phyloP scores from a whole-genome alignment of 2,888 invertebrate species.

The Chloromyia formosa region DNA sequence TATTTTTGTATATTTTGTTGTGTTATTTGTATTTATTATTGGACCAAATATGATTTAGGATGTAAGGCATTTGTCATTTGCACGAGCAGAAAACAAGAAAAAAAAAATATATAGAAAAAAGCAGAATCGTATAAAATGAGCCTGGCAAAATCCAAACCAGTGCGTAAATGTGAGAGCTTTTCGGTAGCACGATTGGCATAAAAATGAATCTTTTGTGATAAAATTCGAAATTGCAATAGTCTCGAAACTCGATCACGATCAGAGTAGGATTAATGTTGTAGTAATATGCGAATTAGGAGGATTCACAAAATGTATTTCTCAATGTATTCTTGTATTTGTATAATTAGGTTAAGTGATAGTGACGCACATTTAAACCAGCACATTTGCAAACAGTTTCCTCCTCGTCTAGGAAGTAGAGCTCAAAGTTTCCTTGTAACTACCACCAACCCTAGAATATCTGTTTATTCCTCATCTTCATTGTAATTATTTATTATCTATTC shows the following conservation, averaged over 20 bases:
- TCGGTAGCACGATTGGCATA: constrained; percentile 5
- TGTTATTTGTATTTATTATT: constrained; percentile 59
- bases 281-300: neutral
- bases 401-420: constrained; percentile 21
- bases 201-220: neutral
- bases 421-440: constrained; percentile 32
- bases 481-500: constrained; percentile 40
- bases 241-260: neutral
- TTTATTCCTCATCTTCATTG: constrained; percentile 40
- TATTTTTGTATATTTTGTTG: constrained; percentile 40
- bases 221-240: neutral
- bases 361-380: constrained; percentile 21
- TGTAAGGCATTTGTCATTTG: constrained; percentile 56
- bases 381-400: neutral
- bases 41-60: constrained; percentile 67
- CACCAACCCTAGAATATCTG: constrained; percentile 12
- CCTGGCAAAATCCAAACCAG: no score
- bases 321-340: constrained; percentile 37
- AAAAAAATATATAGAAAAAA: neutral
- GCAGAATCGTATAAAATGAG: no score
- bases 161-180: constrained; percentile 6
- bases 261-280: constrained; percentile 6
- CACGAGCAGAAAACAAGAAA: neutral
- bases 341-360: constrained; percentile 11
- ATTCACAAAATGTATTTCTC: constrained; percentile 20